phyloP scores from a whole-genome alignment of 1,140 invertebrate genomes.

The Pogonognathellus flavescens region DNA sequence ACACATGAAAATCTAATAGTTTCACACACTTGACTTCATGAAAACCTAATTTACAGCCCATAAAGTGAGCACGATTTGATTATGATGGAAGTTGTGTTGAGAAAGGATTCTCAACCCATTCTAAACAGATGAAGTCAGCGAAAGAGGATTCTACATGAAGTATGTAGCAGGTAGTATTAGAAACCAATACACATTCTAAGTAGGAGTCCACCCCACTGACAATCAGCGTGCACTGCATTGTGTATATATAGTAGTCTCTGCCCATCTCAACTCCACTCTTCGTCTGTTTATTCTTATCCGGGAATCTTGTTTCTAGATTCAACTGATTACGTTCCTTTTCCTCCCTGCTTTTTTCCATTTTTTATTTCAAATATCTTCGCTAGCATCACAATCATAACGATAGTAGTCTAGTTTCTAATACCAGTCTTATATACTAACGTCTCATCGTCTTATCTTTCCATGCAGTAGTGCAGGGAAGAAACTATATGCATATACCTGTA shows the following conservation, averaged over 20 bases:
- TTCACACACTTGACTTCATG: conserved; percentile 57
- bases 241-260: no score
- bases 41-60: conserved; percentile 54
- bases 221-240: not conserved
- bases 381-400: not conserved
- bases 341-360: conserved; percentile 38
- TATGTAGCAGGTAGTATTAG: not conserved
- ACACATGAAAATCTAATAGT: conserved; percentile 44
- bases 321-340: conserved; percentile 36
- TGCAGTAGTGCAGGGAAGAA: no score
- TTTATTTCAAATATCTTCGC: conserved; percentile 41
- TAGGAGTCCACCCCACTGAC: not conserved
- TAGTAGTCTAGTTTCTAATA: no score
- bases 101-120: not conserved
- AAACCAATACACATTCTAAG: not conserved
- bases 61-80: conserved; percentile 55
- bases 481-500: no score
- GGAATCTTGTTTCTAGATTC: conserved; percentile 23
- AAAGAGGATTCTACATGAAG: not conserved
- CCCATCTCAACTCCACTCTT: conserved; percentile 20
- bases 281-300: conserved; percentile 34
- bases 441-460: not conserved
- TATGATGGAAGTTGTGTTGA: conserved; percentile 30
- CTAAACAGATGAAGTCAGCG: not conserved
- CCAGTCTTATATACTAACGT: not conserved